phyloP scores from a whole-genome alignment of 2,888 invertebrate species.

The Trichogramma evanescens region DNA sequence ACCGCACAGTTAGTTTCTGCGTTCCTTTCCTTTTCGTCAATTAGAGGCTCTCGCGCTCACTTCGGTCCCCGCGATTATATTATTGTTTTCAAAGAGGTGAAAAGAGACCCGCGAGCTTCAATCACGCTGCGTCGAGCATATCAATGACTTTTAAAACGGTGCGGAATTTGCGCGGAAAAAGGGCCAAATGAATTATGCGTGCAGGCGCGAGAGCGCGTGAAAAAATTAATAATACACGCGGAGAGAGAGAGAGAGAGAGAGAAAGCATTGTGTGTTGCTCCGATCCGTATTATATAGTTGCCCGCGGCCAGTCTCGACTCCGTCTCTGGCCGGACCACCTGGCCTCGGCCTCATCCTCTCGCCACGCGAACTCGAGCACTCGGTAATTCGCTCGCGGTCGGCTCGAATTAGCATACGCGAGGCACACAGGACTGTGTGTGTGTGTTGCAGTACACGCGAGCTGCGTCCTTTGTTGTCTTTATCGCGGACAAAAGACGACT shows the following conservation, averaged over 20 bases:
- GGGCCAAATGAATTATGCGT: no score
- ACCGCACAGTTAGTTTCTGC: no score
- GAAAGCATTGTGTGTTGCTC: conserved; percentile 14
- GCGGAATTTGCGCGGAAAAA: no score
- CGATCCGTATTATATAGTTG: conserved; percentile 22
- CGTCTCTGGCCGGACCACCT: conserved; percentile 32
- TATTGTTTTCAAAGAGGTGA: no score
- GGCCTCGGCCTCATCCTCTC: background rate
- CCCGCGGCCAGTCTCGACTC: conserved; percentile 31
- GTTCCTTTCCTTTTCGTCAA: no score
- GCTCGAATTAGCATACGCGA: conserved; percentile 33
- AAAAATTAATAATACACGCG: conserved; percentile 13
- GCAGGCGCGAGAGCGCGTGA: background rate
- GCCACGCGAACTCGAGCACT: no score
- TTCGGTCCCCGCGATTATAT: no score
- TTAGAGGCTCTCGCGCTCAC: no score
- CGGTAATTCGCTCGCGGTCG: background rate
- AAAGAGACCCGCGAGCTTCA: no score
- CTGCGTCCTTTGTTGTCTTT: background rate
- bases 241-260: conserved; percentile 4
- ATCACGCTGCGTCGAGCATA: no score
- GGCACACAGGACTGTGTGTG: background rate
- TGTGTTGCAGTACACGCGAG: background rate
- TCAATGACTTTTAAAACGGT: no score
- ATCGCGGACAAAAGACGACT: no score